Evolutionary conservation across 1,140 invertebrate genomes (phyloP).

Genomic region (Schlechtendalia chinensis): DNA sequence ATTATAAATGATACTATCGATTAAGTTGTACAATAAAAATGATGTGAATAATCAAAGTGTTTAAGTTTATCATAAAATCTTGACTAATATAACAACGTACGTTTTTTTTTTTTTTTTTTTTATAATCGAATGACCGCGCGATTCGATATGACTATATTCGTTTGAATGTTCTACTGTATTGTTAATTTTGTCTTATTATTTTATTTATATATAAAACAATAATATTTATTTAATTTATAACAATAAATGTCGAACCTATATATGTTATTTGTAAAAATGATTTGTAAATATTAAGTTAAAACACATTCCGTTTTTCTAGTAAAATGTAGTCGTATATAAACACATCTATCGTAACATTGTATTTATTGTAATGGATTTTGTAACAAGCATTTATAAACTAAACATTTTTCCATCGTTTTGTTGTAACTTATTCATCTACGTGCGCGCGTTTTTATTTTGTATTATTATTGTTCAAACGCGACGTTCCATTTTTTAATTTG

Average conservation of each 20-base stretch:
- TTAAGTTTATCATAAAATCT: background rate
- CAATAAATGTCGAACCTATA: background rate
- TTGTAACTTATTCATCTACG: slow-evolving; percentile 8
- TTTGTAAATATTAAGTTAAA: background rate
- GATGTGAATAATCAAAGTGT: background rate
- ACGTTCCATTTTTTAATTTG: no score
- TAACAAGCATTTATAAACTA: background rate
- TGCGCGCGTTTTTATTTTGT: no score
- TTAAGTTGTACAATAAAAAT: background rate
- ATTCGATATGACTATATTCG: background rate
- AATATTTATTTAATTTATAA: background rate
- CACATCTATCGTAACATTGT: background rate
- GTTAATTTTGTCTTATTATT: background rate
- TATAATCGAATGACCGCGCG: no score
- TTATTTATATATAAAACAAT: background rate
- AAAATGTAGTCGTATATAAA: background rate
- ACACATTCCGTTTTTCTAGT: background rate
- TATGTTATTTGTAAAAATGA: background rate
- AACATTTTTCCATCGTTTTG: background rate
- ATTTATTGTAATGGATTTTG: background rate
- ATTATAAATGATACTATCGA: background rate
- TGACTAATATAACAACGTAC: no score
- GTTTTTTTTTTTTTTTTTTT: no score
- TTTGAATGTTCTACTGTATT: background rate
- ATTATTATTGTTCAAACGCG: no score